A percentile compares a stretch with the other conserved stretches of the same genome.
These are phyloP conservation scores for Alligator sinensis DNA, from an alignment of 2,113 vertebrate species.

Conservation along the genomic window DNA sequence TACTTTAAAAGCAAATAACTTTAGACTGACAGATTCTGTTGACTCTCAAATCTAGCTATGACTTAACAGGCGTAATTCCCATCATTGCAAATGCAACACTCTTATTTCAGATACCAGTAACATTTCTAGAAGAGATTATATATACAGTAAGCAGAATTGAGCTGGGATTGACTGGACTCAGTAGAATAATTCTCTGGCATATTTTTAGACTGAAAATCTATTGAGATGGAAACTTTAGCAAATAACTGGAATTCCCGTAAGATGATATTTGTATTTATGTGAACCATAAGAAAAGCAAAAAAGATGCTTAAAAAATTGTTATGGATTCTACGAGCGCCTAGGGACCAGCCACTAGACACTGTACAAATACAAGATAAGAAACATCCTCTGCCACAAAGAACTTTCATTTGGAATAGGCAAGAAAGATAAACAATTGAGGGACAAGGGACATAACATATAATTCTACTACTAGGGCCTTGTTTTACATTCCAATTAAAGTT, in stretches of 20 bases:
- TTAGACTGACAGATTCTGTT: neutral
- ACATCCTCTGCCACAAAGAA: neutral
- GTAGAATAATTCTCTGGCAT: fast-evolving
- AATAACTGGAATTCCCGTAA: neutral
- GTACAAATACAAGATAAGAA: neutral
- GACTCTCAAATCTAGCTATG: neutral
- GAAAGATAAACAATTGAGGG: neutral
- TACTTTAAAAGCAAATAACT: neutral
- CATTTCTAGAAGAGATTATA: neutral
- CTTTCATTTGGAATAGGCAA: neutral
- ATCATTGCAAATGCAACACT: neutral
- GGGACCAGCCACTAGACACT: neutral
- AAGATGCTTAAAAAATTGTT: too few species aligned
- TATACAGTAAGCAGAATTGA: neutral
- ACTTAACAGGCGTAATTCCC: neutral
- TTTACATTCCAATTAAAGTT: too few species aligned
- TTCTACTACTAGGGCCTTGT: too few species aligned
- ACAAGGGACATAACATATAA: neutral
- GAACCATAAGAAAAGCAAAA: neutral
- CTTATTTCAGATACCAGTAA: neutral
- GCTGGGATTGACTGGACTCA: neutral
- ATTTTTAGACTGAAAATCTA: neutral
- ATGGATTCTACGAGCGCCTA: neutral
- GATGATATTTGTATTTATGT: neutral
- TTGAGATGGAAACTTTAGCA: neutral